Base-by-base conservation (phyloP, 2,113 vertebrate genomes). In the Spilogale gracilis region DNA sequence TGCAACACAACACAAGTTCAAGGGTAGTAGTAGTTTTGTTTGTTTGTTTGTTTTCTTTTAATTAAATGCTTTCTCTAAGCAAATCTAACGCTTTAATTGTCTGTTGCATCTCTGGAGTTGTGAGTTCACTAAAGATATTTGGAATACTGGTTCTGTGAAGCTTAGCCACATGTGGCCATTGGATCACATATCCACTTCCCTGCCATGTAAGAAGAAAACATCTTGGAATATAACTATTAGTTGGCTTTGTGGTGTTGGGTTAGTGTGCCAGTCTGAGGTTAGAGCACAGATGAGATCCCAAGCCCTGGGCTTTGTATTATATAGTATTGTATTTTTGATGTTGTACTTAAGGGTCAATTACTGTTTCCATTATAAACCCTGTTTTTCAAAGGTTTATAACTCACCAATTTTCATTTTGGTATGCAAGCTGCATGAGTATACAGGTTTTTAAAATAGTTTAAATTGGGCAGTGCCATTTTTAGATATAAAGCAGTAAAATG, bases 321-420 rank as follows among this genome's bases (percentile, higher is more conserved):
- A 97, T 95, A 98, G 97, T 92, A 99, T 99, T 99, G 99, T 99
- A 98, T 98, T 99, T 99, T 99, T 98, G 98, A 99, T 98, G 98
- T 96, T 83, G 98, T 99, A 98, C 97, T 98, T 98, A 98, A 97
- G 95, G 97, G 98, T 98, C 98, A 99, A 99, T 99, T 99, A 99
- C 98, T 98, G 98, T 98, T 99, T 99, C 98, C 98, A 99, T 98
- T 99, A 98, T 98, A 98, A 99, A 98, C 98, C 96, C 98, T 99
- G 98, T 99, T 98, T 99, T 98, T 98, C 97, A 98, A 99, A 97
- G 98, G 97, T 98, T 99, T 99, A 97, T 98, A 98, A 97, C 98
- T 99, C 98, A 98, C 96, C 98, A 95, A 60, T 98, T 98, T 98
- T 98, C 96, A 96, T 95, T 98, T 98, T 98, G 98, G 98, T 98